These are phyloP conservation scores for Watsonalla cultraria DNA, from an alignment of 2,888 invertebrate genomes.

Conservation along the genomic window DNA sequence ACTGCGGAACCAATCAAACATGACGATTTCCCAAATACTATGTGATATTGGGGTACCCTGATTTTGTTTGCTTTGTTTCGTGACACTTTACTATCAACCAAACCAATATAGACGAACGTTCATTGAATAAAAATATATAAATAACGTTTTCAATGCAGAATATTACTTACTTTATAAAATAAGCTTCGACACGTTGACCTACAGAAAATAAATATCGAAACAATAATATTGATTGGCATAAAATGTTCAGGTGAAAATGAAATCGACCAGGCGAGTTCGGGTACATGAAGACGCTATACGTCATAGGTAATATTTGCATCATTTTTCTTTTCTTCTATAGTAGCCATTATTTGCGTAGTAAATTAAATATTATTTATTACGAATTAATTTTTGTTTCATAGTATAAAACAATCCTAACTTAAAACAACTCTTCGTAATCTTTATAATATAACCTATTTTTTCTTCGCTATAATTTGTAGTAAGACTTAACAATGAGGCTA, in stretches of 20 bases:
- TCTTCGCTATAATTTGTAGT: slow-evolving; percentile 25
- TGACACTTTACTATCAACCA: neutral
- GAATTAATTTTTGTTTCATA: slow-evolving; percentile 24
- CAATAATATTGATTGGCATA: slow-evolving; percentile 60
- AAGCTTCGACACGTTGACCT: too few species aligned
- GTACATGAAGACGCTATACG: slow-evolving; percentile 77
- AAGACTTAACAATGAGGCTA: slow-evolving; percentile 15
- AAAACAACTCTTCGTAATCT: slow-evolving; percentile 14
- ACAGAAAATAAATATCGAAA: slow-evolving; percentile 4
- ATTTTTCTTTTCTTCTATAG: slow-evolving; percentile 43
- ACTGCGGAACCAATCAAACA: slow-evolving; percentile 15
- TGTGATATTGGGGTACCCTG: neutral
- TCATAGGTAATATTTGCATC: slow-evolving; percentile 72
- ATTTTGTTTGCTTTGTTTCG: slow-evolving; percentile 3
- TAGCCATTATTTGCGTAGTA: slow-evolving; percentile 47
- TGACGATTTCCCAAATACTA: neutral
- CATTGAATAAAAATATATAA: neutral
- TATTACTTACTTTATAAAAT: too few species aligned
- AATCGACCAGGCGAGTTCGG: slow-evolving; percentile 75
- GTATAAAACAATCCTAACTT: slow-evolving; percentile 17
- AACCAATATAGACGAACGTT: neutral
- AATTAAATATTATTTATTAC: slow-evolving; percentile 29
- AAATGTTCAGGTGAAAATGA: slow-evolving; percentile 78
- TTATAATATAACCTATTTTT: slow-evolving; percentile 17
- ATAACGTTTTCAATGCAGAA: neutral